A percentile compares a stretch with the other conserved stretches of the same genome.
These are phyloP conservation scores for Ascidia mentula DNA, from an alignment of 23 tunicate genomes.

Conservation along the genomic window DNA sequence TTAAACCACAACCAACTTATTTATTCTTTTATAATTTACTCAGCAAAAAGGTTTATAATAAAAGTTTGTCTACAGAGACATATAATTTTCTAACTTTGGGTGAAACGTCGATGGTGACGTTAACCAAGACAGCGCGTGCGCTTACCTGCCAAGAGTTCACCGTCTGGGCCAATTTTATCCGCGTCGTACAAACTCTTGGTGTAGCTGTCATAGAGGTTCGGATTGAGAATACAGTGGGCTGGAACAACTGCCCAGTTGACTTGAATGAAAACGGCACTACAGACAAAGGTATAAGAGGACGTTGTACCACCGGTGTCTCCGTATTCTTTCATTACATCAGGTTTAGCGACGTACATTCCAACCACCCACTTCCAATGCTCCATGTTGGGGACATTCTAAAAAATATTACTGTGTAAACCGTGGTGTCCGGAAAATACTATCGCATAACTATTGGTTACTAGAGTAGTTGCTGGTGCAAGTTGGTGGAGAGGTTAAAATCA, in stretches of 20 bases:
- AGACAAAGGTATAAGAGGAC: conserved; percentile 40
- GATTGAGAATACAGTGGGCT: conserved; percentile 77
- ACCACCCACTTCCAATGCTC: conserved; percentile 76
- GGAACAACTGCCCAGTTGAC: conserved; percentile 67
- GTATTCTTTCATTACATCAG: background rate
- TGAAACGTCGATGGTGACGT: no score
- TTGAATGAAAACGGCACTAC: conserved; percentile 71
- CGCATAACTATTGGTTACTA: no score
- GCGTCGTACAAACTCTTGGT: background rate
- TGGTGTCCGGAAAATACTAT: no score
- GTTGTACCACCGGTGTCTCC: background rate
- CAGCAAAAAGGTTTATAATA: no score
- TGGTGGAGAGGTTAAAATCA: no score
- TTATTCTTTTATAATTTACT: no score
- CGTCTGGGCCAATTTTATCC: background rate
- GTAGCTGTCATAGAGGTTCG: conserved; percentile 20
- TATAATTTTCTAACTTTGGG: no score
- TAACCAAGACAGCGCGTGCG: no score
- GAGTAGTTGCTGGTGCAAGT: no score
- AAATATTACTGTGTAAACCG: no score
- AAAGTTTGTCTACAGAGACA: no score
- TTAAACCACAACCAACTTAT: no score
- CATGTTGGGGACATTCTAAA: conserved; percentile 12
- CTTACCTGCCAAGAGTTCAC: conserved; percentile 6
- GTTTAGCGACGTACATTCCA: conserved; percentile 50